Percentiles rank a stretch among this genome's conserved stretches.
These are phyloP conservation scores for Campoplex capitator DNA, from an alignment of 2,888 invertebrate genomes.

Conservation along the genomic window DNA sequence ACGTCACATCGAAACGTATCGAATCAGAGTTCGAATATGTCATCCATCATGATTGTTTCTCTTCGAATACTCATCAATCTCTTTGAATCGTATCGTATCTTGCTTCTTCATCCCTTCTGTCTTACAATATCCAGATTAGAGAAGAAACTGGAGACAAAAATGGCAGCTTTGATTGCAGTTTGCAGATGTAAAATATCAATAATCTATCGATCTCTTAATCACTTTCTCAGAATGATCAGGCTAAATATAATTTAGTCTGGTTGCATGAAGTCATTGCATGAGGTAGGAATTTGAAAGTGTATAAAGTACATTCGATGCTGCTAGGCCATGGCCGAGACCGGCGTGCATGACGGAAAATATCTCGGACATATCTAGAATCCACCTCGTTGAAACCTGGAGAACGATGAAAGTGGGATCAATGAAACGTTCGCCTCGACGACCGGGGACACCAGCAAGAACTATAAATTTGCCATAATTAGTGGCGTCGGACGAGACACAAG, in stretches of 20 bases:
- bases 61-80: not conserved
- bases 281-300: conserved; percentile 21
- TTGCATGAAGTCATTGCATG: not conserved
- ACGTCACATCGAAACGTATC: too few species aligned
- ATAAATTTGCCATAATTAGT: conserved; percentile 74
- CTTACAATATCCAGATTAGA: not conserved
- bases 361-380: conserved; percentile 35
- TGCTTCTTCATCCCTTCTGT: not conserved
- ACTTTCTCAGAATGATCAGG: not conserved
- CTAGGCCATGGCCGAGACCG: conserved; percentile 30
- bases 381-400: conserved; percentile 38
- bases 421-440: conserved; percentile 67
- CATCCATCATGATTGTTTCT: too few species aligned
- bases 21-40: too few species aligned
- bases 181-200: not conserved
- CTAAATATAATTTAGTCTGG: not conserved
- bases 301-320: conserved; percentile 20
- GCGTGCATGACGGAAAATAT: conserved; percentile 19
- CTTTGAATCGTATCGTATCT: not conserved
- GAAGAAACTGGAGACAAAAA: not conserved
- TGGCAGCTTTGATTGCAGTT: not conserved
- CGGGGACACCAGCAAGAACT: conserved; percentile 53
- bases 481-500: conserved; percentile 63
- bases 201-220: conserved; percentile 16
- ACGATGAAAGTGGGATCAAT: conserved; percentile 72